Evolutionary conservation across 2,888 invertebrate genomes (phyloP).

Genomic region (Leptopilina drosophilae): DNA sequence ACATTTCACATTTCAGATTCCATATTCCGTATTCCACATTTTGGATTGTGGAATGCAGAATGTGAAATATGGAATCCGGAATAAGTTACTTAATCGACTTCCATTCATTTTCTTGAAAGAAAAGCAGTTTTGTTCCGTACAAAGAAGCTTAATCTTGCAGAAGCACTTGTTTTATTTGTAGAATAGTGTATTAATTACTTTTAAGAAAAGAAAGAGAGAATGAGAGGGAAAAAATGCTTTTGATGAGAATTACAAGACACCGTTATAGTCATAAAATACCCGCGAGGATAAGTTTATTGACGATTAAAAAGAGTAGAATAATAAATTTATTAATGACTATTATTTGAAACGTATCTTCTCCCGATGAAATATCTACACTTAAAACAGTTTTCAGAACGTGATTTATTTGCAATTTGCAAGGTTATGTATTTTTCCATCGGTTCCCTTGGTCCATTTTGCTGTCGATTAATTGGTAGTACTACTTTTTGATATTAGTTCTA

Average conservation of each 20-base stretch:
- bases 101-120: constrained; percentile 14
- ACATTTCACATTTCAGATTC: too few relatives aligned
- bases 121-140: not conserved
- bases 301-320: constrained; percentile 19
- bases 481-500: too few relatives aligned
- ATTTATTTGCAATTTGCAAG: constrained; percentile 10
- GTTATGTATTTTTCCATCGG: not conserved
- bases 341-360: constrained; percentile 30
- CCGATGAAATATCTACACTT: not conserved
- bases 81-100: not conserved
- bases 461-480: not conserved
- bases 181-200: constrained; percentile 12
- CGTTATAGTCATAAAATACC: constrained; percentile 22
- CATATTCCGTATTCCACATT: too few relatives aligned
- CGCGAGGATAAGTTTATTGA: constrained; percentile 12
- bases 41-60: too few relatives aligned
- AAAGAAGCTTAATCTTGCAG: constrained; percentile 11
- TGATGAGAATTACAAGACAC: not conserved
- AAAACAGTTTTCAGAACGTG: constrained; percentile 4
- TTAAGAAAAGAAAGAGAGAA: not conserved
- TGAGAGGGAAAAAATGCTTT: not conserved
- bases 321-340: constrained; percentile 34
- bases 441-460: constrained; percentile 19
- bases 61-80: too few relatives aligned
- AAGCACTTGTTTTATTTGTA: constrained; percentile 16